Evolutionary conservation across 1,140 invertebrate species (phyloP), one percentile per base, ranked within the genome.

Genomic region (Fopius arisanus): DNA sequence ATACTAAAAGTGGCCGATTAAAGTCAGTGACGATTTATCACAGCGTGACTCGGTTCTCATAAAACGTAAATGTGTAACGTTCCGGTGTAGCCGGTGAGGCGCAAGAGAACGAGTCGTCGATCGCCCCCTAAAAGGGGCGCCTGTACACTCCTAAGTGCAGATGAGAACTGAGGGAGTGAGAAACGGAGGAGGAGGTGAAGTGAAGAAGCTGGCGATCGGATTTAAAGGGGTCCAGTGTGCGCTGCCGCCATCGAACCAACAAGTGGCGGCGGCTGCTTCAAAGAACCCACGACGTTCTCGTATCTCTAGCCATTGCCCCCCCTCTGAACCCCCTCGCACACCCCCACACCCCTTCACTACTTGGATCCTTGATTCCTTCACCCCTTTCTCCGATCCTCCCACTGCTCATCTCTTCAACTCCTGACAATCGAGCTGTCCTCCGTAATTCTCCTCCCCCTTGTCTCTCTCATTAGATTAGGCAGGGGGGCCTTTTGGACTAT

Each of bases 251-350:
- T 86, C 83, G 83, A 59, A 83, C 81, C 83, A 86, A 87, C 86
- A 87, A 87, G 86, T 86, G 82, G 82, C 78, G 85, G 84, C 86
- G 87, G 87, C 81, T 79, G 72, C 83, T 83, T 87, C 87, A 87
- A 87, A 87, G 84, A 80, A 33, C n/a, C n/a, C 76, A 76, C 28
- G 21, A 23, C 41, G 41, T 51, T 48, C 43, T 26, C 37, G 37
- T 43, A 77, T 78, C 73, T 75, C 76, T 41, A 67, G 62, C 40
- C 51, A 21, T 62, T 62, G 78, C 78, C 80, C 80, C n/a, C 78
- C 79, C 78, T 80, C 79, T 68, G 72, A 79, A 72, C 78, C 70
- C 71, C 65, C 76, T 69, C 48, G 54, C 70, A 40, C 66, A n/a
- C 41, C 71, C 6, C 70, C 23, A 26, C 14, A 29, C 37, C 12